Evolutionary conservation across 2,797 vertebrate species (phyloP).

Genomic region (Lacerta viridis): DNA sequence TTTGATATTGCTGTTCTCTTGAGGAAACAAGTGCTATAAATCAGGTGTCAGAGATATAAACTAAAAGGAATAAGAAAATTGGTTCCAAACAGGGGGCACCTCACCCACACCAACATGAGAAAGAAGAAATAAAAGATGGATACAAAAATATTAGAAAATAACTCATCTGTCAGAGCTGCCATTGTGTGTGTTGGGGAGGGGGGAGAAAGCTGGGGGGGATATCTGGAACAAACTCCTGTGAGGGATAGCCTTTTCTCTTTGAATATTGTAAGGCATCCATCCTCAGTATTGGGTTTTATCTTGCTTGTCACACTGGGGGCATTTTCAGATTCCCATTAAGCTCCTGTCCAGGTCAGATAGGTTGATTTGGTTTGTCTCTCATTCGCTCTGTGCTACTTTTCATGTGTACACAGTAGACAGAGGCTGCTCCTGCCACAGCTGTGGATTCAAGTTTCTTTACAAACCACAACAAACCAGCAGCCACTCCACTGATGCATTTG

Average conservation of each 20-base stretch:
- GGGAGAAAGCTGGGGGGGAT: conserved; percentile 39
- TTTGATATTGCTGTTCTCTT: not conserved
- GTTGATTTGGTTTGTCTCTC: conserved; percentile 1
- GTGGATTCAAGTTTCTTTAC: not conserved
- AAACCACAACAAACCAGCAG: not conserved
- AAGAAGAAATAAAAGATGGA: conserved; percentile 45
- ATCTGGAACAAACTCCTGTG: conserved; percentile 49
- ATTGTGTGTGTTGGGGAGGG: not conserved
- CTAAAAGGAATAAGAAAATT: accelerated
- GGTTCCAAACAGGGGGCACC: not conserved
- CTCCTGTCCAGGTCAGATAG: not conserved
- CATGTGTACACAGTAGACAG: too few relatives aligned
- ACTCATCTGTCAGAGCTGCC: conserved; percentile 57
- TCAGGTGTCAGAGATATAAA: not conserved
- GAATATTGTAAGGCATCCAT: conserved; percentile 47
- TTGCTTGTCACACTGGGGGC: conserved; percentile 36
- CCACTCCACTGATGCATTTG: not conserved
- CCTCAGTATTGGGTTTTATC: conserved; percentile 16
- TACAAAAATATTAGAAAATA: conserved; percentile 50
- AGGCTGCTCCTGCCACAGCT: not conserved
- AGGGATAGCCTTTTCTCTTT: conserved; percentile 43
- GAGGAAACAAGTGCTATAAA: not conserved
- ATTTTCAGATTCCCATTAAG: conserved; percentile 47
- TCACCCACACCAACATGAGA: not conserved
- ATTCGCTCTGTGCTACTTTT: not conserved